Percentiles rank a stretch among this genome's conserved stretches.
phyloP scores from a whole-genome alignment of 2,888 invertebrate genomes.

The Apodemia mormo region DNA sequence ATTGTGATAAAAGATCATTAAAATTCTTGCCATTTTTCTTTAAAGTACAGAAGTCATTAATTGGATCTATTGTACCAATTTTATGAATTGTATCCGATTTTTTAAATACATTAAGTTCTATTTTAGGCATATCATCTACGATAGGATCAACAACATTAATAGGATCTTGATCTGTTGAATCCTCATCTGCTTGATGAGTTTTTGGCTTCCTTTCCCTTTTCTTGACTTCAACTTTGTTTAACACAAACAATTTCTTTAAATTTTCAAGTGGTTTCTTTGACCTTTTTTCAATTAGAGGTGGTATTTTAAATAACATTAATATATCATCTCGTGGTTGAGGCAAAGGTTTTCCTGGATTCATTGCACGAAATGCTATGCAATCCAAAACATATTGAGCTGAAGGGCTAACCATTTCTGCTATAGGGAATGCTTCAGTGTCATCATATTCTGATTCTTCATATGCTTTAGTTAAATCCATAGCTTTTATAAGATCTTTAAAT shows the following conservation, averaged over 20 bases:
- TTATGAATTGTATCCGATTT: conserved; percentile 46
- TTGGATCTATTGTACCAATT: conserved; percentile 83
- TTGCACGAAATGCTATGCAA: conserved; percentile 81
- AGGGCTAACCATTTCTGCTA: conserved; percentile 77
- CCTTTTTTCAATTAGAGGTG: conserved; percentile 69
- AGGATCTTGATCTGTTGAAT: conserved; percentile 38
- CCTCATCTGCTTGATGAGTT: conserved; percentile 26
- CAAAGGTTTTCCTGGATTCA: conserved; percentile 81
- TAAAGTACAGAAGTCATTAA: conserved; percentile 81
- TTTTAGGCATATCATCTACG: conserved; percentile 49
- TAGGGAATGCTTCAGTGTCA: conserved; percentile 73
- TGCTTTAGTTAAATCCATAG: conserved; percentile 83
- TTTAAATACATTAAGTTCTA: conserved; percentile 44
- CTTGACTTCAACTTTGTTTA: conserved; percentile 66
- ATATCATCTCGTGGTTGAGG: conserved; percentile 78
- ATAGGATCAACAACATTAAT: conserved; percentile 29
- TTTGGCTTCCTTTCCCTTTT: conserved; percentile 49
- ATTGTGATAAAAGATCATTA: conserved; percentile 52
- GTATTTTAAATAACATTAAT: conserved; percentile 72
- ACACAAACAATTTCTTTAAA: conserved; percentile 72
- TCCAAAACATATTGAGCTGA: conserved; percentile 78
- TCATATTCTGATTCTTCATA: conserved; percentile 70
- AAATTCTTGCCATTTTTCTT: conserved; percentile 58
- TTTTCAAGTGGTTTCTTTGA: conserved; percentile 68
- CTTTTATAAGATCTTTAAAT: conserved; percentile 84